Base-by-base conservation (phyloP, 2,113 vertebrate species). In the Pygoscelis antarcticus region DNA sequence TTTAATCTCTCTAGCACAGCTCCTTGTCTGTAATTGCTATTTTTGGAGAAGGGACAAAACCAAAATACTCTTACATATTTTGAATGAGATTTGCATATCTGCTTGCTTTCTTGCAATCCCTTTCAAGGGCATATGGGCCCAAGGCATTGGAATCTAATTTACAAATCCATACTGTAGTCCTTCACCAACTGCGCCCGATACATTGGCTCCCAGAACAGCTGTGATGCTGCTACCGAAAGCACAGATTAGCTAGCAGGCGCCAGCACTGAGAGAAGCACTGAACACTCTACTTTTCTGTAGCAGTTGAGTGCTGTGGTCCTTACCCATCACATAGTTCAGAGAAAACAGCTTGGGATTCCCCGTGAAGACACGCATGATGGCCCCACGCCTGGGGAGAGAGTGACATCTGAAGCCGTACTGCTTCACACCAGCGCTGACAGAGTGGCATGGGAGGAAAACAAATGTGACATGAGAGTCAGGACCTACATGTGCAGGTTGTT, bases 281-380 rank as follows among this genome's bases (percentile, higher is more conserved):
- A 68, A 38, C 29, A 12, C 46, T 23, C 8, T 22, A 19, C 34
- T 40, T 60, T 49, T n/a, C 20, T 65, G 54, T 27, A 76, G 40
- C 42, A 66, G 32, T 2, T 70, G 72, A n/a, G 26, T 87, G 23
- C 57, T 58, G 34, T 70, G 42, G 12, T 58, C 44, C n/a, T 68
- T 19, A 36, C 10, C 12, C 30, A 20, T 49, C 83, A 68, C 34
- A 9, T 27, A 76, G n/a, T 34, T 82, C 52, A 71, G 49, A 61
- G 52, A 68, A 92, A 52, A 2, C 18, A 79, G 21, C 4, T 10
- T 17, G 13, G 40, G 78, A 70, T 34, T 75, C 19, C 20, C 5
- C n/a, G 8, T 3, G 30, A 82, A 46, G 51, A 71, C 21, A 62
- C 0, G 0, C 0, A 2, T n/a, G 25, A 32, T 40, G 38, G 36